Evolutionary conservation across 2,888 invertebrate species (phyloP).

Genomic region (Cryptosula pallasiana): DNA sequence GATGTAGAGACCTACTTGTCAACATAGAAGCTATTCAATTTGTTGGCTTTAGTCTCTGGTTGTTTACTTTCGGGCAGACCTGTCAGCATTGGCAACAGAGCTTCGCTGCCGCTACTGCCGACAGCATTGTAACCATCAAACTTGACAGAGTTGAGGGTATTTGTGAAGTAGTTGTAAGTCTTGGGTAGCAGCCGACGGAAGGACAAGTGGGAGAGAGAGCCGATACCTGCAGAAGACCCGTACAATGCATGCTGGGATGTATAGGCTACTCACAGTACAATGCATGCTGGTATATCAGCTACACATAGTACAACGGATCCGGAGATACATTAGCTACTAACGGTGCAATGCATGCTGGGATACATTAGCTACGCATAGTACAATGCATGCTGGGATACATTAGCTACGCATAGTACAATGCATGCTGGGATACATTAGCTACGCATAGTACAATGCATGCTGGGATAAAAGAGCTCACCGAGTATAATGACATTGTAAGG

Average conservation of each 20-base stretch:
- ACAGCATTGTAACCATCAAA: constrained; percentile 47
- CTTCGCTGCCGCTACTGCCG: constrained; percentile 44
- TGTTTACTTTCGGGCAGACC: constrained; percentile 31
- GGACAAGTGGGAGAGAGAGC: constrained; percentile 44
- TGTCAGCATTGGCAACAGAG: constrained; percentile 43
- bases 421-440: too few relatives aligned
- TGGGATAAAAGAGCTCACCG: neutral
- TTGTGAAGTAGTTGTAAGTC: constrained; percentile 37
- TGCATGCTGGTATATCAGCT: too few relatives aligned
- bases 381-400: too few relatives aligned
- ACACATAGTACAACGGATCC: too few relatives aligned
- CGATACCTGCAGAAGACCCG: too few relatives aligned
- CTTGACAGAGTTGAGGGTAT: constrained; percentile 35
- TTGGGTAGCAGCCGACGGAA: constrained; percentile 41
- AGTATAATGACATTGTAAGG: constrained; percentile 22
- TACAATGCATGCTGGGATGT: too few relatives aligned
- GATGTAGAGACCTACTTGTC: constrained; percentile 4
- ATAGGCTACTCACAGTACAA: too few relatives aligned
- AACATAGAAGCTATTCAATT: neutral
- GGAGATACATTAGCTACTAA: too few relatives aligned
- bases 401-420: too few relatives aligned
- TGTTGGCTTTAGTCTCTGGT: neutral
- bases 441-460: too few relatives aligned
- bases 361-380: too few relatives aligned
- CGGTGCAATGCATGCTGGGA: too few relatives aligned